A percentile compares a stretch with the other conserved stretches of the same genome.
These are phyloP conservation scores for Eristalinus aeneus DNA, from an alignment of 2,888 invertebrate genomes.

Conservation along the genomic window DNA sequence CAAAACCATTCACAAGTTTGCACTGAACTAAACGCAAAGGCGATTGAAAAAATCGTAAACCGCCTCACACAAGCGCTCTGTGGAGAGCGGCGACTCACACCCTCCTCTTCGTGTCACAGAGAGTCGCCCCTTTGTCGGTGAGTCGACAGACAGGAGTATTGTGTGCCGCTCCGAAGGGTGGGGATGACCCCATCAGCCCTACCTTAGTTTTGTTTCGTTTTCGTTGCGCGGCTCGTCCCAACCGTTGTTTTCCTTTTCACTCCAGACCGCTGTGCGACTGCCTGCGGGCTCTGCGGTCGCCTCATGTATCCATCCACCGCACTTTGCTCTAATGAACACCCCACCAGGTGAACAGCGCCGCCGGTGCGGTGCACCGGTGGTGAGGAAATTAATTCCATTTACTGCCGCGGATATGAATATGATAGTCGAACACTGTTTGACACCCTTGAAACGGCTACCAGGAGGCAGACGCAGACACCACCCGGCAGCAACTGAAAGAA, in stretches of 20 bases:
- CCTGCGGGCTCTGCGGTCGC: conserved; percentile 42
- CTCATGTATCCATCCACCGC: conserved; percentile 30
- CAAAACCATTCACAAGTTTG: conserved; percentile 77
- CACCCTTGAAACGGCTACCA: conserved; percentile 60
- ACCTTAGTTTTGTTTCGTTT: conserved; percentile 39
- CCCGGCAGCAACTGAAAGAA: conserved; percentile 12
- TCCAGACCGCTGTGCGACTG: conserved; percentile 2
- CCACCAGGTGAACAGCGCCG: conserved; percentile 10
- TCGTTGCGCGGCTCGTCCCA: background rate
- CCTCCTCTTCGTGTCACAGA: conserved; percentile 46
- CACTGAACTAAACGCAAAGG: conserved; percentile 76
- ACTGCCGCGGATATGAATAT: conserved; percentile 37
- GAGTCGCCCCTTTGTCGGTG: conserved; percentile 63
- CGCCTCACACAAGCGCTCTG: conserved; percentile 34
- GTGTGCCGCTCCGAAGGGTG: conserved; percentile 36
- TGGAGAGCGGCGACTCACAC: conserved; percentile 24
- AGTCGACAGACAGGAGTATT: conserved; percentile 46
- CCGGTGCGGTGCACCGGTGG: conserved; percentile 12
- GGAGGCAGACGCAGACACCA: background rate
- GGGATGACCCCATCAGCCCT: conserved; percentile 65
- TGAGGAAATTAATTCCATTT: conserved; percentile 57
- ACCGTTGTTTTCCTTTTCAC: background rate
- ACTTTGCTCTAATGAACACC: conserved; percentile 54
- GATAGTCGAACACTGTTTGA: conserved; percentile 37
- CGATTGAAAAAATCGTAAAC: conserved; percentile 74